These are phyloP conservation scores for Nylanderia fulva DNA, from an alignment of 1,140 invertebrate species.

Conservation along the genomic window DNA sequence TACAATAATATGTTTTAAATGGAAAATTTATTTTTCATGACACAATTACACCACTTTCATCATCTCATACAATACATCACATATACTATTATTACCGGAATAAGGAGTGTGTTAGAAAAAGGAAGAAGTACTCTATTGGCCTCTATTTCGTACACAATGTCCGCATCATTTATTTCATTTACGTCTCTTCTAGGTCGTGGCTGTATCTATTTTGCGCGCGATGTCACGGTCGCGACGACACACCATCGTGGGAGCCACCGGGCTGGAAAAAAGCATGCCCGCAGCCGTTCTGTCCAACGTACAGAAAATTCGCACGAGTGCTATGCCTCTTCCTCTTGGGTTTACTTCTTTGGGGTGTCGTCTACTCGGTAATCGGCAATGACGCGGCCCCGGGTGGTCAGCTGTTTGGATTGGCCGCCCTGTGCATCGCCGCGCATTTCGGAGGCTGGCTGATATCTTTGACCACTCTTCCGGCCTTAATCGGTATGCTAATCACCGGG, in stretches of 20 bases:
- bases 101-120: not conserved
- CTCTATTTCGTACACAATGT: not conserved
- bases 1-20: not conserved
- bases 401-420: conserved; percentile 91
- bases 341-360: conserved; percentile 91
- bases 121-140: not conserved
- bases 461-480: conserved; percentile 93
- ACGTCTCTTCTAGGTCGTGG: conserved; percentile 88
- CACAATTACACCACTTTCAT: not conserved
- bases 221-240: conserved; percentile 89
- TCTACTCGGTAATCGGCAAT: conserved; percentile 91
- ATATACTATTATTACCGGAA: too few species aligned
- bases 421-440: conserved; percentile 92
- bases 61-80: not conserved
- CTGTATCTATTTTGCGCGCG: conserved; percentile 90
- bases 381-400: conserved; percentile 92
- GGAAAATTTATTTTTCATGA: not conserved
- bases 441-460: conserved; percentile 92
- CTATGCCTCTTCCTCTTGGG: conserved; percentile 90
- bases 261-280: conserved; percentile 92
- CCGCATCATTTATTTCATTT: not conserved
- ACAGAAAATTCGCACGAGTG: conserved; percentile 91
- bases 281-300: conserved; percentile 92
- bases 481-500: conserved; percentile 94
- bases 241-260: conserved; percentile 91